phyloP scores from a whole-genome alignment of 2,113 vertebrate species.

The Theristicus caerulescens region DNA sequence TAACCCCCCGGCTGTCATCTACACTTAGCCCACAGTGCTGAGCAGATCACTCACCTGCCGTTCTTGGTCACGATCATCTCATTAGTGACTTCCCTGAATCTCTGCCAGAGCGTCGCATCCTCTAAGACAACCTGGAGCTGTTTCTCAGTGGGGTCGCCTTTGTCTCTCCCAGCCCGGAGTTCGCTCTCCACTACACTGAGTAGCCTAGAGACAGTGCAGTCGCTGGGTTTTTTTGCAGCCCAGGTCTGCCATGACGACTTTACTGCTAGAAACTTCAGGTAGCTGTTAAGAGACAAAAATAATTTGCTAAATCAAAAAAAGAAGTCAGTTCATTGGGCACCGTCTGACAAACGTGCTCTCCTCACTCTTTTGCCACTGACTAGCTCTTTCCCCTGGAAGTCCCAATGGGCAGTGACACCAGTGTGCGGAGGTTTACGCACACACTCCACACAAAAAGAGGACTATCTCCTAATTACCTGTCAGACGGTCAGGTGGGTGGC shows the following conservation, averaged over 20 bases:
- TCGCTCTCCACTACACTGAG: constrained; percentile 90
- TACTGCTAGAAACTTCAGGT: constrained; percentile 54
- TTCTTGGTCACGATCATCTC: constrained; percentile 99
- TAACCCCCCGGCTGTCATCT: neutral
- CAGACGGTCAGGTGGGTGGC: constrained; percentile 76
- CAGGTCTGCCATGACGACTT: constrained; percentile 62
- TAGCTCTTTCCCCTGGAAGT: constrained; percentile 59
- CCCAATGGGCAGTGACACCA: constrained; percentile 75
- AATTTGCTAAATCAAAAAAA: neutral
- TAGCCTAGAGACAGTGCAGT: constrained; percentile 84
- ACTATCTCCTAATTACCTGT: constrained; percentile 80
- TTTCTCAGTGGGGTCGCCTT: constrained; percentile 93
- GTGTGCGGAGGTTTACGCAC: constrained; percentile 70
- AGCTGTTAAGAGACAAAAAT: constrained; percentile 52
- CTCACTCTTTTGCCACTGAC: constrained; percentile 52
- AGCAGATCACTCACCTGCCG: constrained; percentile 83
- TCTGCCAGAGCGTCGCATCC: constrained; percentile 90
- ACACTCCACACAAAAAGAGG: constrained; percentile 57
- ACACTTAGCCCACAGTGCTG: neutral
- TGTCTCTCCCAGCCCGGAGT: constrained; percentile 88
- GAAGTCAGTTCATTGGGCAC: neutral
- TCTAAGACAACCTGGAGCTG: constrained; percentile 90
- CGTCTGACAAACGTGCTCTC: neutral
- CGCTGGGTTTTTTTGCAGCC: constrained; percentile 56
- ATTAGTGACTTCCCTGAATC: constrained; percentile 92